Evolutionary conservation across 2,888 invertebrate species (phyloP).

Genomic region (Drosophila anceps): DNA sequence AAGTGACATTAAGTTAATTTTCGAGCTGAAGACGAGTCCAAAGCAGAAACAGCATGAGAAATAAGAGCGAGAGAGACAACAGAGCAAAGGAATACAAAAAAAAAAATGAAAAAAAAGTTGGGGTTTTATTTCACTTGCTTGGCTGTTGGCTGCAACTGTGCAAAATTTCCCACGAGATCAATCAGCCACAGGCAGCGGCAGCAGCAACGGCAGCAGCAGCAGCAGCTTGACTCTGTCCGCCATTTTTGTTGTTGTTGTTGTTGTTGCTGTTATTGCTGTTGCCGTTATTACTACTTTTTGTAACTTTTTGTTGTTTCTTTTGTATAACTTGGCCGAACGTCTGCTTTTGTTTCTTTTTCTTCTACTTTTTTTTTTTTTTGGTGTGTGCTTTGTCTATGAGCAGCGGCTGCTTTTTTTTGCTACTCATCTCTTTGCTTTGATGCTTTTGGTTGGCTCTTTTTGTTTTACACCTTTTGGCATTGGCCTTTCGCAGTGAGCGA

Average conservation of each 20-base stretch:
- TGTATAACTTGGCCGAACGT: conserved; percentile 62
- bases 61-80: conserved; percentile 33
- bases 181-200: conserved; percentile 78
- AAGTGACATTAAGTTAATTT: conserved; percentile 84
- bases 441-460: conserved; percentile 37
- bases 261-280: conserved; percentile 36
- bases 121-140: conserved; percentile 61
- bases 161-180: conserved; percentile 84
- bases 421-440: conserved; percentile 9
- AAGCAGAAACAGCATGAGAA: conserved; percentile 47
- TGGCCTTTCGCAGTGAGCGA: conserved; percentile 59
- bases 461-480: conserved; percentile 75
- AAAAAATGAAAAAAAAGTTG: conserved; percentile 62
- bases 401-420: conserved; percentile 3
- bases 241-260: conserved; percentile 42
- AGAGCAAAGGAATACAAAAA: conserved; percentile 9
- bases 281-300: conserved; percentile 72
- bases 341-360: conserved; percentile 54
- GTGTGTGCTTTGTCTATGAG: conserved; percentile 29
- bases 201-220: conserved; percentile 42
- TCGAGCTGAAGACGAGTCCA: conserved; percentile 60
- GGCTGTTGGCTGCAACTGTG: conserved; percentile 70
- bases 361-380: conserved; percentile 1
- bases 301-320: conserved; percentile 69
- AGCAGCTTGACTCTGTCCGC: conserved; percentile 46